Base-by-base conservation (phyloP, 1,140 invertebrate species). In the Drosophila kurseongensis region DNA sequence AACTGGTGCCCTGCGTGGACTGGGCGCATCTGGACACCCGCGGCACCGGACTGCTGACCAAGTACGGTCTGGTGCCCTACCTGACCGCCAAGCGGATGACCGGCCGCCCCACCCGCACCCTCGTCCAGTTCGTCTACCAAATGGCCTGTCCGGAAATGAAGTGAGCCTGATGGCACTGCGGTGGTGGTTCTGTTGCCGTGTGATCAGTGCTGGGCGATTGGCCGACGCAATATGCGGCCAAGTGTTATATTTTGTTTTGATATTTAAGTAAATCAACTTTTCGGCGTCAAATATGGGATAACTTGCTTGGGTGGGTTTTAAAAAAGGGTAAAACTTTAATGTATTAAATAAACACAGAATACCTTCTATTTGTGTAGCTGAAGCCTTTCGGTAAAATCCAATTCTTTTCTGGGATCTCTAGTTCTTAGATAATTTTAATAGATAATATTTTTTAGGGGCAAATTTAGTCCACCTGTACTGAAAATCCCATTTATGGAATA, bases 21-120 rank as follows among this genome's bases (percentile, higher is more conserved):
- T 96, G 95, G 95, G 92, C 95, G 41, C 95, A 96, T 86, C 91
- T 96, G 52, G 95, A 96, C 89, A 95, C 95, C 40, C 95, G 95
- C 44, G 95, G 95, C 8, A 95, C 95, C 82, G 94, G 94, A 4
- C 93, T 94, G 52, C 44, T 91, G 4, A 62, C 68, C 36, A 91
- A 94, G 59, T 93, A 93, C 55, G 93, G 93, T 48, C 93, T 95
- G 32, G 93, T 94, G 7, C 93, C 95, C 0, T 96, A 96, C 75
- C 90, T 95, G 0, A 92, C 92, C 4, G 93, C 93, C 72, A 77
- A 73, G 0, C 63, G 92, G 13, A 94, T 94, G 93, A 93, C 93
- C 41, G 93, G 94, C 97, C 5, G 95, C 96, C 7, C 83, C 0
- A 86, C 83, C 0, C 79, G 83, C 2, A 86, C 83, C 4, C 41